These are phyloP conservation scores for Acholoe squamosa DNA, from an alignment of 2,888 invertebrate species.

Conservation along the genomic window DNA sequence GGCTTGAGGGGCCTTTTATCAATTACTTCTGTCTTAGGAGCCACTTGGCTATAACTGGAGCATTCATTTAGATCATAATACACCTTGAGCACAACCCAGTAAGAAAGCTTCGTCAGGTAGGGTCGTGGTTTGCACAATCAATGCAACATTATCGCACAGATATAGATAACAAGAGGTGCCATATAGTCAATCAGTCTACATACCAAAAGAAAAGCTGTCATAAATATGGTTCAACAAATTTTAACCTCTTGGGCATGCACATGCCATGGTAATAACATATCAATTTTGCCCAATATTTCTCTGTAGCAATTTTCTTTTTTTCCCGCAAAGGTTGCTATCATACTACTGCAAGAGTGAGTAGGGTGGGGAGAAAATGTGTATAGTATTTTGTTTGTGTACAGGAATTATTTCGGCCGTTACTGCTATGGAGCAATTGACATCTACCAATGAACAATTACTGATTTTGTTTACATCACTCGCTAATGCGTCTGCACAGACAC, in stretches of 20 bases:
- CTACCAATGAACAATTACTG: conserved; percentile 49
- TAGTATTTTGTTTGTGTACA: conserved; percentile 44
- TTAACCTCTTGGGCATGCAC: conserved; percentile 48
- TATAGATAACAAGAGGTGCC: conserved; percentile 26
- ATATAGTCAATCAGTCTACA: neutral
- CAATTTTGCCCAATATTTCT: conserved; percentile 38
- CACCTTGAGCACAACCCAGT: conserved; percentile 49
- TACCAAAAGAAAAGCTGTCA: conserved; percentile 21
- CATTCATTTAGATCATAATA: conserved; percentile 22
- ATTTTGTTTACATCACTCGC: neutral
- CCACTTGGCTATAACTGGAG: conserved; percentile 16
- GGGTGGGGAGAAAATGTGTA: conserved; percentile 43
- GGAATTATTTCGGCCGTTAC: conserved; percentile 24
- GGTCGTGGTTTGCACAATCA: conserved; percentile 45
- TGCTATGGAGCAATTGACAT: conserved; percentile 52
- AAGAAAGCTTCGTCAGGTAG: conserved; percentile 45
- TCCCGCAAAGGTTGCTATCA: neutral
- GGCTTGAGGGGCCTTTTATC: neutral
- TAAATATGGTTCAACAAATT: conserved; percentile 29
- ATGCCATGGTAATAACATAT: conserved; percentile 35
- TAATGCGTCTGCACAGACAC: neutral
- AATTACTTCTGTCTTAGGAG: conserved; percentile 11
- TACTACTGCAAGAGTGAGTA: conserved; percentile 37
- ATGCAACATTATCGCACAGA: conserved; percentile 36
- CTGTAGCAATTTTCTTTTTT: neutral